Conservation (phyloP, 2,797 vertebrate genomes). For the Momotus momota region DNA sequence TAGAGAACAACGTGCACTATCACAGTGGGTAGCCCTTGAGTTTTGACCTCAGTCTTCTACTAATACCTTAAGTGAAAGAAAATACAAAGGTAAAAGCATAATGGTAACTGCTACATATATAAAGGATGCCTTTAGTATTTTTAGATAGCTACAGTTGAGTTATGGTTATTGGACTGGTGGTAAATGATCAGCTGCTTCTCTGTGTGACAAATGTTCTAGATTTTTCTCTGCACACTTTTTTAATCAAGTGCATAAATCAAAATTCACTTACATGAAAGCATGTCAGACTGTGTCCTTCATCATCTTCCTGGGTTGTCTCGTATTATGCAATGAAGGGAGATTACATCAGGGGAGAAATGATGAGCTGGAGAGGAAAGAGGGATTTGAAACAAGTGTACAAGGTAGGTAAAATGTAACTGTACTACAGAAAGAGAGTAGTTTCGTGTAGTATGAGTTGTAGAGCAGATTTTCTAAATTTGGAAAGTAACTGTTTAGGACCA, state of each 20-base stretch:
- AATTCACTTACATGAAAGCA: neutral
- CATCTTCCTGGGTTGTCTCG: neutral
- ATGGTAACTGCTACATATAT: neutral
- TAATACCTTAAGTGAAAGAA: neutral
- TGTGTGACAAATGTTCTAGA: neutral
- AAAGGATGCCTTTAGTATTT: neutral
- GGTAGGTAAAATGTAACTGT: neutral
- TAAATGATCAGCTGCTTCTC: neutral
- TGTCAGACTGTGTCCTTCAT: neutral
- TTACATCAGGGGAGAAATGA: neutral
- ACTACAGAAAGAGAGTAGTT: neutral
- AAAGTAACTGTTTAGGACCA: neutral
- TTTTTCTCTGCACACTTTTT: neutral
- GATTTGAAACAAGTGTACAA: neutral
- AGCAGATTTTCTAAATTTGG: neutral
- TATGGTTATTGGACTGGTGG: neutral
- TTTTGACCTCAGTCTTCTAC: neutral
- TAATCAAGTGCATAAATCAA: neutral
- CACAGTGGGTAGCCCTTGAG: neutral
- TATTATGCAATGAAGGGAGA: neutral
- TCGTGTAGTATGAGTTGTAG: neutral
- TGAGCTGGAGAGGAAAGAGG: neutral
- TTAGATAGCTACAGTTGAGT: neutral
- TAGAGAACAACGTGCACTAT: neutral
- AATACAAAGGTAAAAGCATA: neutral